Evolutionary conservation across 1,140 invertebrate genomes (phyloP).

Genomic region (Neotoxoptera formosana): DNA sequence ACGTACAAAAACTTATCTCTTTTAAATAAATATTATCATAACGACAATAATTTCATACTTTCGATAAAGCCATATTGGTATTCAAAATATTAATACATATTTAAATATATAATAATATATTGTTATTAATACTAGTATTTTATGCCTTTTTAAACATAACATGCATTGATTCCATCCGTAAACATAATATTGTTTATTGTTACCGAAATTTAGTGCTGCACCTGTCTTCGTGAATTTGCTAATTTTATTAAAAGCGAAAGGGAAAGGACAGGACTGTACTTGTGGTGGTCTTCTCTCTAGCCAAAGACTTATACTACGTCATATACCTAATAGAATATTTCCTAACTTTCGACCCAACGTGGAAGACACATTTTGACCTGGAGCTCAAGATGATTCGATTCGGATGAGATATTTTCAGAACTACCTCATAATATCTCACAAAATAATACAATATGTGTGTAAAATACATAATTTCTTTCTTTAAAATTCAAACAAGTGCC

Average conservation of each 20-base stretch:
- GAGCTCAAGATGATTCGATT: too few species aligned
- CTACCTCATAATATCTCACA: too few species aligned
- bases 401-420: too few species aligned
- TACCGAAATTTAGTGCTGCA: neutral
- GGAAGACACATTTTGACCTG: too few species aligned
- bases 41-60: too few species aligned
- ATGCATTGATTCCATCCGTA: neutral
- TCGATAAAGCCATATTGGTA: too few species aligned
- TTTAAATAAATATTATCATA: neutral
- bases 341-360: too few species aligned
- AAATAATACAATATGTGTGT: too few species aligned
- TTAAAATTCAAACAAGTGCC: neutral
- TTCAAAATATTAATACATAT: too few species aligned
- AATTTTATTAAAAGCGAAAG: neutral
- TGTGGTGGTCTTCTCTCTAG: neutral
- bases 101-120: neutral
- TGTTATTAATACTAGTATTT: neutral
- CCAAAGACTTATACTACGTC: neutral
- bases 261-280: neutral
- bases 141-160: neutral
- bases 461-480: neutral
- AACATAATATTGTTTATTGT: neutral
- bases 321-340: too few species aligned
- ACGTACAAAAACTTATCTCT: neutral
- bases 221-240: neutral